phyloP scores from a whole-genome alignment of 2,888 invertebrate genomes.

The Eilema griseolum region DNA sequence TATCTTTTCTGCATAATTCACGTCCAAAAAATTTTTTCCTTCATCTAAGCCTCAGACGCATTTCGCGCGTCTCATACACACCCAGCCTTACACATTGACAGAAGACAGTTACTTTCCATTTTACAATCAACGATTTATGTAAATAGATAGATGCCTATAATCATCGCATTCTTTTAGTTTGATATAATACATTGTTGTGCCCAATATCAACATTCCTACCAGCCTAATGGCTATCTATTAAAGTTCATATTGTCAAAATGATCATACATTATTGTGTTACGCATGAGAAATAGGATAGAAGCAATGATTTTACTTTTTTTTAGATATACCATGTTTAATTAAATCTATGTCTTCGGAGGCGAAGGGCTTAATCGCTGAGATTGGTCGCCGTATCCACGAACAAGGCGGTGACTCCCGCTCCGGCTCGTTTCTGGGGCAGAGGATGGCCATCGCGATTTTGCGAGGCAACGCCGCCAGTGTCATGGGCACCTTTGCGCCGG shows the following conservation, averaged over 20 bases:
- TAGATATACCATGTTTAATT: too few relatives aligned
- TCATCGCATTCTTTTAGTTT: slow-evolving; percentile 5
- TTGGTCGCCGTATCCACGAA: too few relatives aligned
- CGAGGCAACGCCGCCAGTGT: too few relatives aligned
- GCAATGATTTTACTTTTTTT: too few relatives aligned
- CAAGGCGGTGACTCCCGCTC: too few relatives aligned
- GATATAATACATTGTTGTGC: slow-evolving; percentile 12
- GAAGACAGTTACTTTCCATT: slow-evolving; percentile 3
- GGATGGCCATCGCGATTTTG: too few relatives aligned
- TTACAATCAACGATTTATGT: slow-evolving; percentile 10
- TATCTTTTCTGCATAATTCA: too few relatives aligned
- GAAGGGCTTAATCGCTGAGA: too few relatives aligned
- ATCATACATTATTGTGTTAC: background rate
- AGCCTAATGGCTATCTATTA: background rate
- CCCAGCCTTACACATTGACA: background rate
- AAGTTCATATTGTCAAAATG: background rate
- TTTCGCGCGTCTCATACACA: background rate
- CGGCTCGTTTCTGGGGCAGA: too few relatives aligned
- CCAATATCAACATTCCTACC: background rate
- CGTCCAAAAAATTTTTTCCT: background rate
- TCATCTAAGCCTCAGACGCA: too few relatives aligned
- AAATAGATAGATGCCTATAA: background rate
- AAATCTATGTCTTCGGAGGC: too few relatives aligned
- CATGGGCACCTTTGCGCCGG: too few relatives aligned
- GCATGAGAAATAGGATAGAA: background rate